Evolutionary conservation across 64 coral and sea anemone species (phyloP), one percentile per base, ranked within the genome.

Genomic region (Stichodactyla mertensii): DNA sequence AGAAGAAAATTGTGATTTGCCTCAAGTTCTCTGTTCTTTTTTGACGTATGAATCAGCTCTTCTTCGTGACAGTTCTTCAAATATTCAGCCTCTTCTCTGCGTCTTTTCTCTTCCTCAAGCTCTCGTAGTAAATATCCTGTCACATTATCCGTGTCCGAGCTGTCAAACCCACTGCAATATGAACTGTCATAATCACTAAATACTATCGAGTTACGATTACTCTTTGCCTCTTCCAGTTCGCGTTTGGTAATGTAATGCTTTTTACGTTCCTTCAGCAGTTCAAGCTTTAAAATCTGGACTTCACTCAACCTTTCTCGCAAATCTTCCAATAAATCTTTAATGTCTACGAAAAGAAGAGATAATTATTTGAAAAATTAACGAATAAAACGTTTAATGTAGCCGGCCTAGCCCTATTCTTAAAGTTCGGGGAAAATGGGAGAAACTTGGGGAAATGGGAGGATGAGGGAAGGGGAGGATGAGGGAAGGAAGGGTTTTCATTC

Each of bases 111-210:
- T 62, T 88, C 89, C 18, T 66, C 45, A 70, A 28, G 83, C 23
- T 87, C 71, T 26, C 54, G 27, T 18, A 85, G 16, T 10, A 54
- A 55, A 45, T 52, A 80, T 74, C 69, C 69, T 1, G 45, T 71
- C 5, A 19, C n/a, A 4, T 26, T 85, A 18, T 92, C 90, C 19
- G 82, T 91, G 9, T 71, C 82, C 59, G 77, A 66, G 1, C 84
- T 87, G 53, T 92, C 90, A 83, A 82, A 87, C 55, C 86, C 90
- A 70, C 77, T 79, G 51, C 74, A 91, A 12, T 79, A 62, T 1
- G 90, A 92, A 19, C 90, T 92, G 16, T 86, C 86, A 52, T 77
- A 82, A 52, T 92, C 90, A 52, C 90, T 92, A 12, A 92, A 92
- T 4, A 92, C 77, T 0, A 87, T 24, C 31, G 90, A 92, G 53